phyloP scores from a whole-genome alignment of 23 tunicate genomes.

The Ascidia mentula region DNA sequence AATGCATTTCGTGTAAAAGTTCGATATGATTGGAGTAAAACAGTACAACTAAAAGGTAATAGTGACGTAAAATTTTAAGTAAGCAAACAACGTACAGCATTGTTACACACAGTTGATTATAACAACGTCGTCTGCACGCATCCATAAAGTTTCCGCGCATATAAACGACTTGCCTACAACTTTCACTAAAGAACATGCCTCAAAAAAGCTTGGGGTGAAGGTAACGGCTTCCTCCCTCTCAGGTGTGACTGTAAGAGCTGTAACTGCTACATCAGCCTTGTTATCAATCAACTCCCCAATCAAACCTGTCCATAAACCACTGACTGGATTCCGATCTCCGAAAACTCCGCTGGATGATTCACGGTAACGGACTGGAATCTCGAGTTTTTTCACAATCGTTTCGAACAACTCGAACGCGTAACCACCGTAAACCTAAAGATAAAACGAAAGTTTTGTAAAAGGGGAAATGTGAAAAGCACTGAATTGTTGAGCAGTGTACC shows the following conservation, averaged over 20 bases:
- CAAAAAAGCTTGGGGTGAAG: constrained; percentile 6
- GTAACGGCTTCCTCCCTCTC: constrained; percentile 46
- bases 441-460: background rate
- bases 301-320: constrained; percentile 62
- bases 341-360: background rate
- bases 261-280: constrained; percentile 45
- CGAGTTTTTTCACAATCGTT: constrained; percentile 4
- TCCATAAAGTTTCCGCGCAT: too few species aligned
- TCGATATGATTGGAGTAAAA: too few species aligned
- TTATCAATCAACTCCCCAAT: constrained; percentile 56
- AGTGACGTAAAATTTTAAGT: too few species aligned
- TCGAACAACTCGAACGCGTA: constrained; percentile 32
- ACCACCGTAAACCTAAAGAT: constrained; percentile 6
- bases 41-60: background rate
- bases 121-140: too few species aligned
- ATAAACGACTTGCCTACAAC: too few species aligned
- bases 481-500: too few species aligned
- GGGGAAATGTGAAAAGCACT: too few species aligned
- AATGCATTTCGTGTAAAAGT: too few species aligned
- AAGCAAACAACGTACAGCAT: too few species aligned
- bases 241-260: constrained; percentile 42
- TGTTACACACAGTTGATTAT: too few species aligned
- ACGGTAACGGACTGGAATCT: constrained; percentile 6
- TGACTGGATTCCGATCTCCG: constrained; percentile 25
- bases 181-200: too few species aligned